Conservation (phyloP, 2,888 invertebrate species). For the Dicycla oo region DNA sequence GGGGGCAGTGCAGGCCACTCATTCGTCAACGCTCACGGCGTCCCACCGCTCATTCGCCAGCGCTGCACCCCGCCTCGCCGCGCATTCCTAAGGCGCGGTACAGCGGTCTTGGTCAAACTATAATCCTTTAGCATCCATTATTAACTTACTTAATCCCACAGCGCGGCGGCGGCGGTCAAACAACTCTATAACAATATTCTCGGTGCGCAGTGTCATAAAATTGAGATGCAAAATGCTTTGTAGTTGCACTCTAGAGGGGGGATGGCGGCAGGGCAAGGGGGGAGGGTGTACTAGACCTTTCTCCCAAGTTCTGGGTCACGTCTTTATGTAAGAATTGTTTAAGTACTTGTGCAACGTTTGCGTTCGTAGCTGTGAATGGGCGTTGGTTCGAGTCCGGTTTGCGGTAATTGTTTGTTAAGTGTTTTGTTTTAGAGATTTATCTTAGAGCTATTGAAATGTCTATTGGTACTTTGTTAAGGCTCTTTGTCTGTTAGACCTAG, state of each 20-base stretch:
- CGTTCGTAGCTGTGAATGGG: constrained; percentile 71
- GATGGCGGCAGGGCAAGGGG: constrained; percentile 34
- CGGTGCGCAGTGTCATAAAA: constrained; percentile 72
- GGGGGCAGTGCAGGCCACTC: too few species aligned
- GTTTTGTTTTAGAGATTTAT: constrained; percentile 47
- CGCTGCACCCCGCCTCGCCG: too few species aligned
- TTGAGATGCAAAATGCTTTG: constrained; percentile 75
- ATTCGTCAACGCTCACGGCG: too few species aligned
- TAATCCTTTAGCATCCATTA: too few species aligned
- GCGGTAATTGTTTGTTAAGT: constrained; percentile 49
- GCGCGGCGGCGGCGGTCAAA: too few species aligned
- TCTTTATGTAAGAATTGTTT: constrained; percentile 78
- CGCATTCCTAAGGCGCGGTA: too few species aligned
- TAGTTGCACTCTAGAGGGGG: constrained; percentile 57
- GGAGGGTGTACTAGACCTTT: constrained; percentile 81
- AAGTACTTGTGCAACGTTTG: constrained; percentile 68
- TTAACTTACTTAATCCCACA: too few species aligned
- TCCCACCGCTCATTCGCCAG: too few species aligned
- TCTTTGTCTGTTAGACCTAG: not conserved
- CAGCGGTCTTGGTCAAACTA: too few species aligned
- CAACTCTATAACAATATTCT: constrained; percentile 63
- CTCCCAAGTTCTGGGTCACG: constrained; percentile 89
- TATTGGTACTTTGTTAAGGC: not conserved
- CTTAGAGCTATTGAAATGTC: not conserved
- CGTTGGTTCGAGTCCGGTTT: constrained; percentile 57